Conservation (phyloP, 2,797 vertebrate genomes). For the Tapirus indicus region DNA sequence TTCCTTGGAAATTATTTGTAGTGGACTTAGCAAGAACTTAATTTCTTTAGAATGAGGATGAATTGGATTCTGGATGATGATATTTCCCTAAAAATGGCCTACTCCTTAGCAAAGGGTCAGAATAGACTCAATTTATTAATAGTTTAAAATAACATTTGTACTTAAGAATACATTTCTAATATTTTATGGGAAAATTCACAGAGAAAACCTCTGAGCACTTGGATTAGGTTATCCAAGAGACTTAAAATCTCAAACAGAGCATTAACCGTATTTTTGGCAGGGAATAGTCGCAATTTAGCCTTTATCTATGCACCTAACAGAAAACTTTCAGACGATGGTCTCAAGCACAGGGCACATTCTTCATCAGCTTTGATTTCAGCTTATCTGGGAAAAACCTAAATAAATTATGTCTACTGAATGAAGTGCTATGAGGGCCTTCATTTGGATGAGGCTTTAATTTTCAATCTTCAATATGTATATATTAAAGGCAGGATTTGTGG, state of each 20-base stretch:
- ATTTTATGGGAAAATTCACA: constrained; percentile 6
- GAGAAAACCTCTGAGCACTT: background rate
- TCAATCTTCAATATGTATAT: background rate
- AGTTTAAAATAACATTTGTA: constrained; percentile 42
- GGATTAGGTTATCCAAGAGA: background rate
- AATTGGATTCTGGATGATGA: background rate
- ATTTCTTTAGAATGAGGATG: constrained; percentile 39
- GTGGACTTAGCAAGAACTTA: background rate
- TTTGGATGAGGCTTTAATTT: constrained; percentile 57
- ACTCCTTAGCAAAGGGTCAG: background rate
- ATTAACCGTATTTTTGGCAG: background rate
- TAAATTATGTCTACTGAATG: background rate
- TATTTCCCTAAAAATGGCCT: constrained; percentile 17
- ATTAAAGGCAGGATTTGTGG: background rate
- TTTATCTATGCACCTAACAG: background rate
- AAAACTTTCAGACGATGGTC: background rate
- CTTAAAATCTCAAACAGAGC: background rate
- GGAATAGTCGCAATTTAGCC: background rate
- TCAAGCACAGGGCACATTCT: background rate
- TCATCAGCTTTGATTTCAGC: constrained; percentile 20
- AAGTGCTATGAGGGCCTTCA: background rate
- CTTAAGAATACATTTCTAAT: background rate
- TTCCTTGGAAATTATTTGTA: constrained; percentile 13
- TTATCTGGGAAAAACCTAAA: background rate
- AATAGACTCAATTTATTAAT: constrained; percentile 40